Percentiles rank a stretch among this genome's conserved stretches.
Evolutionary conservation across 2,797 vertebrate genomes (phyloP).

Genomic region (Xiphorhynchus erythropygius): DNA sequence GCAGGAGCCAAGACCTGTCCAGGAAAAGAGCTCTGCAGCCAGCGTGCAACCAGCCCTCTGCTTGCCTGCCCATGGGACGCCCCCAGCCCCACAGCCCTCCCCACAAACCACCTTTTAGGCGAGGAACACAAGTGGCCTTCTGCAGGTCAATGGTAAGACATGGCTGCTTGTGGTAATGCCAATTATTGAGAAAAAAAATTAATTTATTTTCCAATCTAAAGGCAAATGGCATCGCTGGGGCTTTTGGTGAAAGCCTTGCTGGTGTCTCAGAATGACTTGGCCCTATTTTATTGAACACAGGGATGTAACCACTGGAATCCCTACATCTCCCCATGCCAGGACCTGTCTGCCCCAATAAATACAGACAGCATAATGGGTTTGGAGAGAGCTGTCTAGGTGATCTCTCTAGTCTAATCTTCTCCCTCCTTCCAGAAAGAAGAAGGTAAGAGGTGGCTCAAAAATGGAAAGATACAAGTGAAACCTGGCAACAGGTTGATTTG

Average conservation of each 20-base stretch:
- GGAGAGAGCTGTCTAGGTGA: neutral
- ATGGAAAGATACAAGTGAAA: neutral
- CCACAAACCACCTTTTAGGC: neutral
- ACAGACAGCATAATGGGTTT: neutral
- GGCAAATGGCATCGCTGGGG: accelerated
- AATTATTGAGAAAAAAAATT: neutral
- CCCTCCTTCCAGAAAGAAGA: neutral
- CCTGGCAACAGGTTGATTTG: neutral
- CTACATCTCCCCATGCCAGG: neutral
- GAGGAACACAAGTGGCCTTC: neutral
- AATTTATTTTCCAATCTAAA: neutral
- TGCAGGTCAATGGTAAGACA: accelerated
- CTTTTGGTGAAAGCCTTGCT: neutral
- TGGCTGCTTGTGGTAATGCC: neutral
- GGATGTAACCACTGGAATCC: neutral
- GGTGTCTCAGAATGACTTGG: neutral
- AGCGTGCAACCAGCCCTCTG: neutral
- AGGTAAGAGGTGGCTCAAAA: neutral
- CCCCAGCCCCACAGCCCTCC: neutral
- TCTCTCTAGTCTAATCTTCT: neutral
- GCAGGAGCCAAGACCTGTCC: neutral
- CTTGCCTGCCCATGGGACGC: accelerated
- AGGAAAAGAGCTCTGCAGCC: slow-evolving; percentile 51
- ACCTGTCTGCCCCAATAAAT: neutral
- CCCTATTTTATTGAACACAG: accelerated